Percentiles rank a stretch among this genome's conserved stretches.
These are phyloP conservation scores for Agriotes lineatus DNA, from an alignment of 2,888 invertebrate species.

Conservation along the genomic window DNA sequence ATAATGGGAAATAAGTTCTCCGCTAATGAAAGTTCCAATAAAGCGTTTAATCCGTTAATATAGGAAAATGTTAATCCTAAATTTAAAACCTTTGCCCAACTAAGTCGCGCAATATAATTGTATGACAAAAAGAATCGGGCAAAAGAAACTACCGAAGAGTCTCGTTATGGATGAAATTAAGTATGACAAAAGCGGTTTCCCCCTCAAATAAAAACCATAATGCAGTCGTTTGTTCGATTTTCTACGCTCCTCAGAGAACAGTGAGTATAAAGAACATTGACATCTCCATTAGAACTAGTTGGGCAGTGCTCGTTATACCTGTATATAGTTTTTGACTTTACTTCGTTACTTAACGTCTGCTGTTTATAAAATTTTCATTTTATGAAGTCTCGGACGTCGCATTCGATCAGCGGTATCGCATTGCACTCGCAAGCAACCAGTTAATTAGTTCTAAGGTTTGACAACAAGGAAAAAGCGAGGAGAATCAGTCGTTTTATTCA, in stretches of 20 bases:
- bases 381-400: slow-evolving; percentile 39
- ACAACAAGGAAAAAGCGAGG: too few species aligned
- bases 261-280: slow-evolving; percentile 54
- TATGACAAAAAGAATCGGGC: not conserved
- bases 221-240: slow-evolving; percentile 58
- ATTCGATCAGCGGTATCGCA: slow-evolving; percentile 26
- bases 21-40: slow-evolving; percentile 29
- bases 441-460: too few species aligned
- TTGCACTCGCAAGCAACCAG: not conserved
- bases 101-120: slow-evolving; percentile 5
- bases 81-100: slow-evolving; percentile 2
- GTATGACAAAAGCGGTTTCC: slow-evolving; percentile 56
- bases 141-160: slow-evolving; percentile 31
- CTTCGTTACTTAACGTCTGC: slow-evolving; percentile 46
- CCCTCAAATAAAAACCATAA: slow-evolving; percentile 56
- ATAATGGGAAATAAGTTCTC: slow-evolving; percentile 20
- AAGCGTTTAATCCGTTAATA: slow-evolving; percentile 27
- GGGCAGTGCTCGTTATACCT: slow-evolving; percentile 53
- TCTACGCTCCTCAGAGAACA: slow-evolving; percentile 58
- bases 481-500: too few species aligned
- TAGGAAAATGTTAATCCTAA: slow-evolving; percentile 31
- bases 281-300: slow-evolving; percentile 55
- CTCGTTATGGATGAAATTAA: slow-evolving; percentile 47
- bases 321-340: slow-evolving; percentile 53
- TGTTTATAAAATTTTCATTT: slow-evolving; percentile 52